Percentiles rank a stretch among this genome's conserved stretches.
Evolutionary conservation across 2,113 vertebrate genomes (phyloP).

Genomic region (Columba janthina): DNA sequence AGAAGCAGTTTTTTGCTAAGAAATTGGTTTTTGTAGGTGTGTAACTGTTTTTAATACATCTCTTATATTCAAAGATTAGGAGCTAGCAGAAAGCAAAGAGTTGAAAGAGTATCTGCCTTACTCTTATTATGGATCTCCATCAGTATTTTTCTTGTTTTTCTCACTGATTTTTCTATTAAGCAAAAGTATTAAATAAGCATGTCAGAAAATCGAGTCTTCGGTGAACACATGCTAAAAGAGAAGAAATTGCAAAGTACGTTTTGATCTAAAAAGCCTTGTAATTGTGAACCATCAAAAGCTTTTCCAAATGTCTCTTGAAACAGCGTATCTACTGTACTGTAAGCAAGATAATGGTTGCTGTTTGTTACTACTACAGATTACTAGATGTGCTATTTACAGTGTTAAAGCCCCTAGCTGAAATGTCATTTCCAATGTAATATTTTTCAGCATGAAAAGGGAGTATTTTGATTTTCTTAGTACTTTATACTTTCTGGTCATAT

Average conservation of each 20-base stretch:
- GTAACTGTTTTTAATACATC: neutral
- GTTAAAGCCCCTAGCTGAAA: neutral
- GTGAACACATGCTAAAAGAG: neutral
- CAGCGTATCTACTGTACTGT: neutral
- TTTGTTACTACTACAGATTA: neutral
- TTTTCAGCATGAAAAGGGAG: neutral
- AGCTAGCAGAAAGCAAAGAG: neutral
- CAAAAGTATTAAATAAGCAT: neutral
- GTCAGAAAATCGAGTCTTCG: slow-evolving; percentile 33
- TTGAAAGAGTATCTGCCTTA: neutral
- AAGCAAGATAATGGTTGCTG: slow-evolving; percentile 12
- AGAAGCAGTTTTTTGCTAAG: neutral
- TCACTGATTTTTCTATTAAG: neutral
- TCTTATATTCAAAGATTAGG: neutral
- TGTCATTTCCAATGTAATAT: neutral
- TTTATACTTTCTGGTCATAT: neutral
- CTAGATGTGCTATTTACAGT: neutral
- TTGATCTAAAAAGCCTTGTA: slow-evolving; percentile 17
- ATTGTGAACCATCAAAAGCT: slow-evolving; percentile 1
- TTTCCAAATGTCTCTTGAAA: slow-evolving; percentile 12
- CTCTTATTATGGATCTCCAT: neutral
- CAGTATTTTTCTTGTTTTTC: neutral
- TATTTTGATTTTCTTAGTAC: neutral
- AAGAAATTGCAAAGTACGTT: neutral
- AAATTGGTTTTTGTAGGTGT: neutral